phyloP scores from a whole-genome alignment of 2,113 vertebrate species.

The Antechinus stuartii region DNA sequence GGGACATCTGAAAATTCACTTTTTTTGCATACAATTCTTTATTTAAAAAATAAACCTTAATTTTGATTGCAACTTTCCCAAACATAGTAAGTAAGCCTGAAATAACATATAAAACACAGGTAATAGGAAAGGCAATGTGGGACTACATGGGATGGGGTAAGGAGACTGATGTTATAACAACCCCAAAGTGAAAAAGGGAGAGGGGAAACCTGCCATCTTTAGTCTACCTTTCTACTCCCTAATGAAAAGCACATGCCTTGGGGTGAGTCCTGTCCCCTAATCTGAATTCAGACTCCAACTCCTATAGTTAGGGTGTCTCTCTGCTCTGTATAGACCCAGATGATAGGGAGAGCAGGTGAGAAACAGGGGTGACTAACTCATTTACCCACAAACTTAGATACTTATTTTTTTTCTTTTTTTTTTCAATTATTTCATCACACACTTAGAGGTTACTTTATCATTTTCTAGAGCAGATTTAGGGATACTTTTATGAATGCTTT shows the following conservation, averaged over 20 bases:
- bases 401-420: background rate
- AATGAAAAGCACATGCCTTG: background rate
- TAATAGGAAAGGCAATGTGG: background rate
- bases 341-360: background rate
- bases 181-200: background rate
- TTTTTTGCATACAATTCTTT: background rate
- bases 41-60: background rate
- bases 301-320: background rate
- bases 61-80: background rate
- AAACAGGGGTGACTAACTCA: background rate
- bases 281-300: background rate
- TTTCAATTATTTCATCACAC: background rate
- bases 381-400: background rate
- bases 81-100: background rate
- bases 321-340: background rate
- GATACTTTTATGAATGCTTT: background rate
- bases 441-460: background rate
- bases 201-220: background rate
- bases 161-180: background rate
- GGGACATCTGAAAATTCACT: background rate
- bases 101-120: background rate
- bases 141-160: background rate
- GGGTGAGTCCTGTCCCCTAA: fast-evolving
- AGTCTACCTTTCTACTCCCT: background rate
- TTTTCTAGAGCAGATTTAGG: background rate